Evolutionary conservation across 2,113 vertebrate genomes (phyloP), one percentile per base, ranked within the genome.

Genomic region (Elephas maximus): DNA sequence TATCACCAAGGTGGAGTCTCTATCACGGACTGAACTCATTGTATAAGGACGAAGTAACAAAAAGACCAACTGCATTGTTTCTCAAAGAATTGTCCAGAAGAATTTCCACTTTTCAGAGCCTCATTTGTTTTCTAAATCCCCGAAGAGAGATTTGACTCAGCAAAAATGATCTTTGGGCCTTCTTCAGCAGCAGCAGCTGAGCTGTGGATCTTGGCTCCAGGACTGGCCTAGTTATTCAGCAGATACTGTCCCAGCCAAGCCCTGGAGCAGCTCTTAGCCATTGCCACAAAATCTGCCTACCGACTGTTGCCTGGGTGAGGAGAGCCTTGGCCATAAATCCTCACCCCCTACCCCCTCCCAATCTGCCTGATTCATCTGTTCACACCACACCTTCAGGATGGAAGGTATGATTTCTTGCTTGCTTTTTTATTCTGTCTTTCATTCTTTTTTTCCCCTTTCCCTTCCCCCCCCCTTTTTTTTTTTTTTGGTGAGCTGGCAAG

Each of bases 81-180:
- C 74, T 63, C 48, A 53, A 86, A 88, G 78, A 92, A 57, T 15
- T 8, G 10, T 91, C 93, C 90, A 88, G 84, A 80, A 95, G 86
- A 93, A 83, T 90, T 94, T 95, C 88, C 71, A 83, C 88, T 95
- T 93, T 86, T 95, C 92, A 96, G 93, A 97, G 85, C 84, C 87
- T 95, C 95, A 79, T 98, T 97, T 97, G 90, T 98, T 97, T 95
- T 93, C 94, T 82, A 92, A 97, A 91, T 97, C 91, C 97, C 97
- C 26, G 0, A 97, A 95, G 97, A 96, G 96, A 97, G 69, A 77
- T 83, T 96, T 97, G 96, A 98, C 95, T 97, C 98, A 98, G 98
- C 98, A 97, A 17, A 96, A 98, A 78, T 8, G 77, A 91, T 96
- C 93, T 63, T 10, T 17, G 93, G 84, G 87, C 93, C 96, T 97